These are phyloP conservation scores for Bilobella aurantiaca DNA, from an alignment of 1,140 invertebrate genomes.

Conservation along the genomic window DNA sequence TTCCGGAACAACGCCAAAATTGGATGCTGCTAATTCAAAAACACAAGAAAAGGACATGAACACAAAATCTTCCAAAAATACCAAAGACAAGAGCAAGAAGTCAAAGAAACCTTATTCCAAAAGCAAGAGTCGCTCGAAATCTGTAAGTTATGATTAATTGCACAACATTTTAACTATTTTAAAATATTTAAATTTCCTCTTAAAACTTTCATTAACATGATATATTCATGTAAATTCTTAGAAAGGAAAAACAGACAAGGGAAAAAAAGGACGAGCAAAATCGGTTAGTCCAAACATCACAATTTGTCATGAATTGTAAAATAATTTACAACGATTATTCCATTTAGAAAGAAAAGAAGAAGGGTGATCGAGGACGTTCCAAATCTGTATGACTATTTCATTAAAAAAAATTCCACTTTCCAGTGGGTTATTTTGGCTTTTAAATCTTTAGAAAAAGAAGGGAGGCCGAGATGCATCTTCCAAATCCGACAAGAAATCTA, in stretches of 20 bases:
- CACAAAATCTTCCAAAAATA: too few relatives aligned
- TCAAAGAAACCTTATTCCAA: too few relatives aligned
- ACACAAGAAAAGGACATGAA: too few relatives aligned
- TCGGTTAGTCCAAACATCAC: background rate
- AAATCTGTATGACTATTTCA: background rate
- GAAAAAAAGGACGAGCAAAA: background rate
- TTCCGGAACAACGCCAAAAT: too few relatives aligned
- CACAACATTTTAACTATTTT: too few relatives aligned
- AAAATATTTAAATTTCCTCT: too few relatives aligned
- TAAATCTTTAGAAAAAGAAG: background rate
- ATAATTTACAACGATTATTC: background rate
- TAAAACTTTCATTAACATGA: background rate
- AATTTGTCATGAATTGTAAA: background rate
- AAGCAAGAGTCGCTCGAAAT: too few relatives aligned
- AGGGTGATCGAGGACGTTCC: background rate
- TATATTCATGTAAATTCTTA: background rate
- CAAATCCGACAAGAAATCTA: background rate
- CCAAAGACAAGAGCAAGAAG: too few relatives aligned
- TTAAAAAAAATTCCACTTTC: background rate
- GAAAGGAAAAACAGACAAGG: background rate
- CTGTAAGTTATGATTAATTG: too few relatives aligned
- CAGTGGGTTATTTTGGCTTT: background rate
- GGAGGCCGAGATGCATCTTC: background rate
- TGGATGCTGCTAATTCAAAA: too few relatives aligned
- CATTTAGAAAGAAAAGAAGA: background rate